Evolutionary conservation across 2,113 vertebrate species (phyloP).

Genomic region (Heliornis fulica): DNA sequence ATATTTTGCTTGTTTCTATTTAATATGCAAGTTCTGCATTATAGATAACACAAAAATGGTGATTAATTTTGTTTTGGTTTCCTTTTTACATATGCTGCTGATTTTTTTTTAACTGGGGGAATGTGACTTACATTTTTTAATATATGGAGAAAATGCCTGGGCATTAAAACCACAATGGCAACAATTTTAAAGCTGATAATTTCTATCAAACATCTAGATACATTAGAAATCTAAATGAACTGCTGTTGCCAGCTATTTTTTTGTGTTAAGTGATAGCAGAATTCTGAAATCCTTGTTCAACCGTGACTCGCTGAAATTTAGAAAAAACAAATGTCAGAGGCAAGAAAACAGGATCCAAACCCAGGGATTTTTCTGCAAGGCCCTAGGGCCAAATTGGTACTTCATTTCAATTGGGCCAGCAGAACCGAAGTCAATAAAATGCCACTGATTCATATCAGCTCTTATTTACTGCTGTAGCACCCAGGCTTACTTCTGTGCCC

Average conservation of each 20-base stretch:
- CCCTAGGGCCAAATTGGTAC: neutral
- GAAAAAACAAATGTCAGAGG: neutral
- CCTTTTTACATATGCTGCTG: neutral
- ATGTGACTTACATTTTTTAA: neutral
- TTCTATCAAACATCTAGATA: neutral
- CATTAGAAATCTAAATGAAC: neutral
- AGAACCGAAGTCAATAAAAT: constrained; percentile 34
- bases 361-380: neutral
- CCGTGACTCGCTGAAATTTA: neutral
- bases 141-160: neutral
- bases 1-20: neutral
- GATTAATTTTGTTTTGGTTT: neutral
- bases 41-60: neutral
- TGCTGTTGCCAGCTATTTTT: neutral
- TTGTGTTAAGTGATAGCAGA: neutral
- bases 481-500: neutral
- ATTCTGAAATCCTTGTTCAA: neutral
- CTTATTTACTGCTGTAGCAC: constrained; percentile 21
- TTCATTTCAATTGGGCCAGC: constrained; percentile 27
- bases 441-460: constrained; percentile 6
- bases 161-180: neutral
- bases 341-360: neutral
- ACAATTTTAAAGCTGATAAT: neutral
- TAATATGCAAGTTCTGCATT: neutral
- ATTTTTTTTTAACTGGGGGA: neutral